Evolutionary conservation across 2,888 invertebrate species (phyloP), one percentile per base, ranked within the genome.

Genomic region (Megalurothrips usitatus): DNA sequence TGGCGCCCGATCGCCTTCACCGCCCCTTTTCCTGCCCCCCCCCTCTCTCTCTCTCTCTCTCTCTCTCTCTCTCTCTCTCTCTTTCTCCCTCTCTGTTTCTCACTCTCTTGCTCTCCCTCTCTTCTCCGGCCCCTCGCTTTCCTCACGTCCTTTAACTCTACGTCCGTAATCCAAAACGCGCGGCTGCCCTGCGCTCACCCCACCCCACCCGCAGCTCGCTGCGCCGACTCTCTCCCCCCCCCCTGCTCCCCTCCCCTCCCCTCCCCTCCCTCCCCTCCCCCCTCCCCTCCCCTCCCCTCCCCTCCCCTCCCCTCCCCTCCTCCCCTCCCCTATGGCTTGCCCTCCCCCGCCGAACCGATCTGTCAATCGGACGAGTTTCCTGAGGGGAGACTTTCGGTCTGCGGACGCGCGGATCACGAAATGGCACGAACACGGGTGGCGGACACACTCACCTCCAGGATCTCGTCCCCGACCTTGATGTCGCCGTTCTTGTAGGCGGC

Each of bases 381-480:
- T n/a, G 34, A 43, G 34, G 34, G 34, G 6, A n/a, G n/a, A n/a
- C n/a, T n/a, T n/a, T n/a, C n/a, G n/a, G n/a, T n/a, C n/a, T n/a
- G n/a, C n/a, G 34, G 34, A 43, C 34, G 34, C 34, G 34, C 34
- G 34, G 3, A 43, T 43, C 34, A 43, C 34, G 3, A 43, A 43
- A 43, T 43, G 34, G 34, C 34, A 43, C n/a, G 34, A 2, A 43
- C 34, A 2, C 34, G 34, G 34, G n/a, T n/a, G n/a, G n/a, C n/a
- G n/a, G n/a, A n/a, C n/a, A 23, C 79, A 83, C 85, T 87, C 84
- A 96, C 96, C 92, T 98, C 97, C 63, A 98, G 89, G 83, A 99
- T 93, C 88, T 99, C 98, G 87, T 99, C 99, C 1, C 98, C 98
- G 26, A 97, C 92, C 86, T 92, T 91, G 58, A 99, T 91, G 11